phyloP scores from a whole-genome alignment of 2,797 vertebrate species.

The Acestrorhynchus altus region DNA sequence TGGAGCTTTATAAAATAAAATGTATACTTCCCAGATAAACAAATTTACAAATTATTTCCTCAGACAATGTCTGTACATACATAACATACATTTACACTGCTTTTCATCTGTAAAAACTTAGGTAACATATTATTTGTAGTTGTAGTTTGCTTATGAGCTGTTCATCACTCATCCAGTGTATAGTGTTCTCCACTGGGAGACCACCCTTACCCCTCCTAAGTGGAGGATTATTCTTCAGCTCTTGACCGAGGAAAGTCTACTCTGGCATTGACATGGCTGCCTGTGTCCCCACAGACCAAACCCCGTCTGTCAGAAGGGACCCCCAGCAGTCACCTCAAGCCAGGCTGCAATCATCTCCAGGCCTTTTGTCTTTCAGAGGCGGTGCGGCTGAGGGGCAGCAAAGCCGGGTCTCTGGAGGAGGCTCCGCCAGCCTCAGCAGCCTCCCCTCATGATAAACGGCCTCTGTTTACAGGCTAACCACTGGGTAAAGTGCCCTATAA shows the following conservation, averaged over 20 bases:
- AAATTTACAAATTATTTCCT: no score
- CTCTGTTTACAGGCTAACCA: conserved; percentile 73
- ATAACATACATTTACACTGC: no score
- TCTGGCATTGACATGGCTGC: conserved; percentile 44
- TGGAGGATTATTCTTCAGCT: conserved; percentile 41
- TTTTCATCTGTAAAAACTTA: no score
- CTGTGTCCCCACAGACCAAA: conserved; percentile 55
- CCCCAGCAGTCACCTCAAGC: conserved; percentile 56
- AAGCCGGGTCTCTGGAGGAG: conserved; percentile 61
- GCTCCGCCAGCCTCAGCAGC: conserved; percentile 41
- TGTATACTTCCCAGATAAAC: no score
- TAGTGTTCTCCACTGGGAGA: conserved; percentile 33
- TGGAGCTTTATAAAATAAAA: no score
- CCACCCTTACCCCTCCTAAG: conserved; percentile 36
- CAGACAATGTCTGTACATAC: no score
- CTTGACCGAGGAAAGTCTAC: conserved; percentile 37
- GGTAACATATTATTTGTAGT: neutral
- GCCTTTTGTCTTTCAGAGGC: conserved; percentile 50
- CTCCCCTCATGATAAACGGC: conserved; percentile 65
- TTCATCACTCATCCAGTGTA: conserved; percentile 25
- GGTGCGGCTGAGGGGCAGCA: conserved; percentile 48
- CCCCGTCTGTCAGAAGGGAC: conserved; percentile 60
- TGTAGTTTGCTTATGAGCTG: neutral
- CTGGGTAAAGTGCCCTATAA: conserved; percentile 71
- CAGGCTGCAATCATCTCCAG: conserved; percentile 63